phyloP scores from a whole-genome alignment of 2,888 invertebrate genomes.

The Coenonympha arcania region DNA sequence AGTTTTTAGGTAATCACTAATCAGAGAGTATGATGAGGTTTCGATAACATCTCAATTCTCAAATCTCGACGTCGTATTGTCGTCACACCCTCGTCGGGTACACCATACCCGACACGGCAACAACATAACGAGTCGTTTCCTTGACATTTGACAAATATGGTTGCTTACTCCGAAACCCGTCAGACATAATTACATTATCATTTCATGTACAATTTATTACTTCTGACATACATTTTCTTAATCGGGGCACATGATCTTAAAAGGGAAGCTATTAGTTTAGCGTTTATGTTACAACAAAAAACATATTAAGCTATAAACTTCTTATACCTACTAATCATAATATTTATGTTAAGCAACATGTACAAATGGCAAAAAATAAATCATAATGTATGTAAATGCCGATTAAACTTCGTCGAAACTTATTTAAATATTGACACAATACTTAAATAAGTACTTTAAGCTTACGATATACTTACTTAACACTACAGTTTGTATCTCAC shows the following conservation, averaged over 20 bases:
- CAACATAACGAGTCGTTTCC: conserved; percentile 1
- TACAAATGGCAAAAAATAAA: too few relatives aligned
- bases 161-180: conserved; percentile 1
- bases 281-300: conserved; percentile 2
- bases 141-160: conserved; percentile 18
- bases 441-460: too few relatives aligned
- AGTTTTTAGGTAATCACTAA: background rate
- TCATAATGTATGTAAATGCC: too few relatives aligned
- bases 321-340: background rate
- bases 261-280: conserved; percentile 3
- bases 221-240: background rate
- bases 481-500: too few relatives aligned
- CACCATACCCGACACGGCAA: background rate
- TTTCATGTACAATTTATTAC: conserved; percentile 3
- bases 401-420: too few relatives aligned
- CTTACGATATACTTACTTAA: too few relatives aligned
- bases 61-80: background rate
- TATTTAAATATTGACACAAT: too few relatives aligned
- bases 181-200: conserved; percentile 1
- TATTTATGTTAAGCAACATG: background rate
- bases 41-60: conserved; percentile 3
- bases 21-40: background rate
- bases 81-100: conserved; percentile 3
- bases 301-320: background rate
- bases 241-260: conserved; percentile 1